Conservation (phyloP, 2,113 vertebrate species). For the Pseudolaguvia tuberculata region DNA sequence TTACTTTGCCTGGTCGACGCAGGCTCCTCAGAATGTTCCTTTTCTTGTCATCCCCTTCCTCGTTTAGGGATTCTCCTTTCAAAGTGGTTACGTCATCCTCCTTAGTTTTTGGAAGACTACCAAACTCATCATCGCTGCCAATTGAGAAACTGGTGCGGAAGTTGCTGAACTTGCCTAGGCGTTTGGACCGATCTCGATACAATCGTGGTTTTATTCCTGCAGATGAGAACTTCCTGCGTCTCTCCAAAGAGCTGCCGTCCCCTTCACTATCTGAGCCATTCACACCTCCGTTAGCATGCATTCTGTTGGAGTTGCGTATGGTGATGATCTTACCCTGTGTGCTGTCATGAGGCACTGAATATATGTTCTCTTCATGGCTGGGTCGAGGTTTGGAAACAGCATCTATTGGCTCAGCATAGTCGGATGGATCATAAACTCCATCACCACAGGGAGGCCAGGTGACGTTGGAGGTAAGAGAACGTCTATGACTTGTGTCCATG, state of each 20-base stretch:
- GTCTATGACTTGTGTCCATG: conserved; percentile 75
- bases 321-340: conserved; percentile 98
- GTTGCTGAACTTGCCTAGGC: conserved; percentile 85
- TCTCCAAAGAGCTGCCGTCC: conserved; percentile 86
- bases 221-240: conserved; percentile 75
- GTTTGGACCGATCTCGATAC: conserved; percentile 83
- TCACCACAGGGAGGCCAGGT: conserved; percentile 80
- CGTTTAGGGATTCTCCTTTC: conserved; percentile 78
- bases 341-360: conserved; percentile 95
- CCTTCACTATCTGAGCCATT: conserved; percentile 94
- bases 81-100: conserved; percentile 79
- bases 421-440: conserved; percentile 85
- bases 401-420: conserved; percentile 92
- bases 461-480: conserved; percentile 79
- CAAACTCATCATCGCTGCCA: conserved; percentile 89
- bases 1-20: conserved; percentile 87
- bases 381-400: conserved; percentile 84
- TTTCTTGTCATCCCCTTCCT: conserved; percentile 75
- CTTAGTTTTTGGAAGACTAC: conserved; percentile 77
- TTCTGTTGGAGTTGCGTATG: conserved; percentile 89
- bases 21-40: conserved; percentile 92
- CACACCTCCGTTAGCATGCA: conserved; percentile 80
- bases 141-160: conserved; percentile 84
- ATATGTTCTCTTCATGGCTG: conserved; percentile 93
- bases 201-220: conserved; percentile 77